These are phyloP conservation scores for Pseudochaenichthys georgianus DNA, from an alignment of 2,797 vertebrate genomes.

Conservation along the genomic window DNA sequence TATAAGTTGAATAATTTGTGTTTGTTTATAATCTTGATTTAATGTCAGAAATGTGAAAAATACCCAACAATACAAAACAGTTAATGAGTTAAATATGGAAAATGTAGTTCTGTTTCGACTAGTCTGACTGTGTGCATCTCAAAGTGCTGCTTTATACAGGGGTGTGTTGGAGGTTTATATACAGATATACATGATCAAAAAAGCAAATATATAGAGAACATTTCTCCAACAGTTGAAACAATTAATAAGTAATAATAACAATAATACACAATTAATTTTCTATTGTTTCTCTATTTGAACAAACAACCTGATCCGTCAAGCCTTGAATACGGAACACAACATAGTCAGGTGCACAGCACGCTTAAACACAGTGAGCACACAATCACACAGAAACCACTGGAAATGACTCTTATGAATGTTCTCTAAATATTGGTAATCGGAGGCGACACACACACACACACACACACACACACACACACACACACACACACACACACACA, in stretches of 20 bases:
- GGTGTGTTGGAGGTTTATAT: neutral
- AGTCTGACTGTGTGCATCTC: neutral
- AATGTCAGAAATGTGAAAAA: neutral
- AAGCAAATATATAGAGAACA: neutral
- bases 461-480: no score
- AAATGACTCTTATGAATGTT: no score
- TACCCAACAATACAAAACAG: neutral
- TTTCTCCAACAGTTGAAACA: neutral
- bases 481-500: no score
- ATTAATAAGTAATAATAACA: neutral
- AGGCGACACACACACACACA: neutral
- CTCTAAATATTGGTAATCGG: no score
- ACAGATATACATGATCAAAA: no score
- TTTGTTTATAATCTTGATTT: fast-evolving
- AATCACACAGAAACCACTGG: no score
- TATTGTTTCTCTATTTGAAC: neutral
- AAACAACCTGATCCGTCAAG: neutral
- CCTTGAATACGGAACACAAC: neutral
- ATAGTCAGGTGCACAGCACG: neutral
- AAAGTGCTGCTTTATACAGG: neutral
- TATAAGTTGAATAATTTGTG: neutral
- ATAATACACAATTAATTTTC: neutral
- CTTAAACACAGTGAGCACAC: neutral
- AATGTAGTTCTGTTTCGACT: no score
- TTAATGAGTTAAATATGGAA: no score